Conservation (phyloP, 35 echinoderm and acorn worm species). For the Hemicentrotus pulcherrimus region DNA sequence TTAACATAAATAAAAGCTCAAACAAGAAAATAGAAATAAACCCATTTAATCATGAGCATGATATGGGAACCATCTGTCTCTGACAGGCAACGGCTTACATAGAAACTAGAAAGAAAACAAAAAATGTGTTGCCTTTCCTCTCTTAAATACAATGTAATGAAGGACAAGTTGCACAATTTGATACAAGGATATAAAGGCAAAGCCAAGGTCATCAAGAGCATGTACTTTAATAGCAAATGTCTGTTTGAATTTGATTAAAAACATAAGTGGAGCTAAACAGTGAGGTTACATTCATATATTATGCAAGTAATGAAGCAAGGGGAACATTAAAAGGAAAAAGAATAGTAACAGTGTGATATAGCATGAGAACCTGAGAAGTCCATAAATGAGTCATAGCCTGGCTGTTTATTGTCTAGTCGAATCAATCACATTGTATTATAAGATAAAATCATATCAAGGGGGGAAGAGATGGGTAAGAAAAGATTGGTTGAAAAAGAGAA, state of each 20-base stretch:
- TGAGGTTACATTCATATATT: background rate
- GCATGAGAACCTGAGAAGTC: background rate
- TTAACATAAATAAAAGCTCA: too few relatives aligned
- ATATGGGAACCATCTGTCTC: too few relatives aligned
- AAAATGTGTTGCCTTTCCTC: too few relatives aligned
- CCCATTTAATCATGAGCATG: too few relatives aligned
- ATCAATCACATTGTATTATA: background rate
- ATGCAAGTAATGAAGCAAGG: background rate
- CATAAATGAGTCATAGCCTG: background rate
- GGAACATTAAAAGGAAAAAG: background rate
- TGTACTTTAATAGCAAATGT: background rate
- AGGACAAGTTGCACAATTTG: too few relatives aligned
- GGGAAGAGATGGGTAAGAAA: background rate
- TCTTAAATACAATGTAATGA: too few relatives aligned
- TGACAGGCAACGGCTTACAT: too few relatives aligned
- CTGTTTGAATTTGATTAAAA: slow-evolving; percentile 14
- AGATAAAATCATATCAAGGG: too few relatives aligned
- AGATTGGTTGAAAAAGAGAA: background rate
- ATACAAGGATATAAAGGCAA: background rate
- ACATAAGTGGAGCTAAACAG: background rate
- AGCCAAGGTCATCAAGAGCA: background rate
- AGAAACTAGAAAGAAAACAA: too few relatives aligned
- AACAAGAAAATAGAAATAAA: too few relatives aligned
- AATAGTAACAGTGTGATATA: background rate
- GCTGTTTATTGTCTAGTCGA: background rate